phyloP scores from a whole-genome alignment of 2,888 invertebrate genomes.

The Hybos culiciformis region DNA sequence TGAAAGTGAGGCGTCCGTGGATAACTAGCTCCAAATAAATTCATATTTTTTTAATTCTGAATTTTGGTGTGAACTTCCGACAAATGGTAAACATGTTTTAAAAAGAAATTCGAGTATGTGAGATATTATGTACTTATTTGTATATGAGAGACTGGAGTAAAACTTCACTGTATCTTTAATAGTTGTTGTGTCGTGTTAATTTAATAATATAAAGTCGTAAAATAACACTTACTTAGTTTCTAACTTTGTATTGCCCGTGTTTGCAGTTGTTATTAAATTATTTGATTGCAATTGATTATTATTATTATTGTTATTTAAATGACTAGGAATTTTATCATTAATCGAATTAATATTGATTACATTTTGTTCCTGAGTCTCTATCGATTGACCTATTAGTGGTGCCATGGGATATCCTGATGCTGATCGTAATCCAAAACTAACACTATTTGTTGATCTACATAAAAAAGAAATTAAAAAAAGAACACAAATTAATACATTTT shows the following conservation, averaged over 20 bases:
- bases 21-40: too few relatives aligned
- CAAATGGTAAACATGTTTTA: too few relatives aligned
- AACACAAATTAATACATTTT: too few relatives aligned
- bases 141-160: neutral
- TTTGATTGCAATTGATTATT: neutral
- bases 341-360: conserved; percentile 23
- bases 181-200: too few relatives aligned
- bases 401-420: conserved; percentile 29
- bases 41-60: too few relatives aligned
- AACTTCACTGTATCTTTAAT: neutral
- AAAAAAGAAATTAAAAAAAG: conserved; percentile 9
- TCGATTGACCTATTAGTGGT: conserved; percentile 28
- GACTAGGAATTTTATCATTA: conserved; percentile 22
- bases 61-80: too few relatives aligned
- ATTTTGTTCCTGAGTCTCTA: conserved; percentile 22
- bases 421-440: conserved; percentile 25
- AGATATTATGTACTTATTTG: neutral
- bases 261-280: neutral
- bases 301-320: conserved; percentile 6
- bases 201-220: too few relatives aligned
- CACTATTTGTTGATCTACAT: conserved; percentile 30
- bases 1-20: too few relatives aligned
- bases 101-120: too few relatives aligned
- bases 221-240: conserved; percentile 16
- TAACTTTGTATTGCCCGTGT: conserved; percentile 10